Percentiles rank a stretch among this genome's conserved stretches.
phyloP scores from a whole-genome alignment of 2,888 invertebrate species.

The Syritta pipiens region DNA sequence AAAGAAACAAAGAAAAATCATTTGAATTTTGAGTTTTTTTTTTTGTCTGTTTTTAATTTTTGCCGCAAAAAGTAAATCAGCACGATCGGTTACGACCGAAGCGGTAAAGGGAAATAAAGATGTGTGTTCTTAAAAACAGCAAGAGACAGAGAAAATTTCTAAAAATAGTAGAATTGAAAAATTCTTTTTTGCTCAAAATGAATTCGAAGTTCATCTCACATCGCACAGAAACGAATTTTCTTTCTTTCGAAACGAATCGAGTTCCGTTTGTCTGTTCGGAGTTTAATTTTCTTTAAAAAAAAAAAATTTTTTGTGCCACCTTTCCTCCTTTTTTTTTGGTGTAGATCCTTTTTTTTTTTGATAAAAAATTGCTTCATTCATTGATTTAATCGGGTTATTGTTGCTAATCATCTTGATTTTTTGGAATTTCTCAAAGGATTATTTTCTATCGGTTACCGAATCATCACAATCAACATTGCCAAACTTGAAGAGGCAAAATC shows the following conservation, averaged over 20 bases:
- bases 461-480: conserved; percentile 52
- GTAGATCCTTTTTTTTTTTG: conserved; percentile 23
- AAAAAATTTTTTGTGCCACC: background rate
- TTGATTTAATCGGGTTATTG: background rate
- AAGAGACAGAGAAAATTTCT: conserved; percentile 44
- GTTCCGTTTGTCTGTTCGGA: conserved; percentile 53
- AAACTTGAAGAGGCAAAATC: conserved; percentile 51
- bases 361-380: conserved; percentile 1
- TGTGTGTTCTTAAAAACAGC: conserved; percentile 32
- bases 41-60: background rate
- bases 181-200: conserved; percentile 27
- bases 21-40: no score
- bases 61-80: background rate
- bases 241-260: conserved; percentile 63
- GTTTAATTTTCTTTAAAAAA: conserved; percentile 14
- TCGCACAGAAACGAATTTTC: conserved; percentile 60
- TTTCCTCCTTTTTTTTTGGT: conserved; percentile 12
- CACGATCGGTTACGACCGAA: background rate
- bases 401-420: conserved; percentile 11
- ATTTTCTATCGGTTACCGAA: conserved; percentile 65
- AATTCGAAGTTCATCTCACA: conserved; percentile 12
- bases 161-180: conserved; percentile 52
- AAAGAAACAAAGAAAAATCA: conserved; percentile 10
- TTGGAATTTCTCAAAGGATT: conserved; percentile 48
- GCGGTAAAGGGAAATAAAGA: conserved; percentile 6